A percentile compares a stretch with the other conserved stretches of the same genome.
Conservation (phyloP, 2,113 vertebrate genomes). For the Engraulis encrasicolus region DNA sequence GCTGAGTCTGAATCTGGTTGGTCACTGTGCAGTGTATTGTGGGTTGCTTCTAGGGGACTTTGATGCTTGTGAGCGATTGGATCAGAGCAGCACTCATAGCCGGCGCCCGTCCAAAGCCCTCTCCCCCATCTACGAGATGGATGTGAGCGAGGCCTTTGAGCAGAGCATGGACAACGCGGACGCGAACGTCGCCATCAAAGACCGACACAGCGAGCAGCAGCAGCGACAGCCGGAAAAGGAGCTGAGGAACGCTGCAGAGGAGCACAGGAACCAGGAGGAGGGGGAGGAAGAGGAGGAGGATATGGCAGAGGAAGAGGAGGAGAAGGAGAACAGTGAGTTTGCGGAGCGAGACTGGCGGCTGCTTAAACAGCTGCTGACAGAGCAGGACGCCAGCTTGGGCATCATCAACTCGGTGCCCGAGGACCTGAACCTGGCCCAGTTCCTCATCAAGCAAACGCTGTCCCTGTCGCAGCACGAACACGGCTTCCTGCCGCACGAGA, state of each 20-base stretch:
- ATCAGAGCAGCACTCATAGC: slow-evolving; percentile 94
- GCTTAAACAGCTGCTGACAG: slow-evolving; percentile 89
- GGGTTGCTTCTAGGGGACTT: slow-evolving; percentile 99
- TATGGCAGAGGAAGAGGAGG: slow-evolving; percentile 71
- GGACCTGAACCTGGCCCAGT: slow-evolving; percentile 97
- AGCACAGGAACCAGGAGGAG: slow-evolving; percentile 61
- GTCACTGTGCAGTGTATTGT: slow-evolving; percentile 99
- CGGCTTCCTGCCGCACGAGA: slow-evolving; percentile 83
- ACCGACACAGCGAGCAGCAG: background rate
- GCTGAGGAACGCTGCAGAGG: too few relatives aligned
- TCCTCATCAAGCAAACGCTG: slow-evolving; percentile 97
- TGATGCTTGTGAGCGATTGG: slow-evolving; percentile 97
- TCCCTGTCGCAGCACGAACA: slow-evolving; percentile 87
- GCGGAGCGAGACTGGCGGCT: slow-evolving; percentile 94
- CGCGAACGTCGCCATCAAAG: background rate
- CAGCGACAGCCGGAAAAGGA: slow-evolving; percentile 62
- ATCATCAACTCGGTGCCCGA: slow-evolving; percentile 93
- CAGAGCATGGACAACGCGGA: slow-evolving; percentile 78
- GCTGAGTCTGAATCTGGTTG: slow-evolving; percentile 76
- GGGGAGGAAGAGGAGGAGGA: slow-evolving; percentile 68
- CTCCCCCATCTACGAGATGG: slow-evolving; percentile 97
- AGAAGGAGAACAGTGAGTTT: slow-evolving; percentile 75
- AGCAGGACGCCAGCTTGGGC: slow-evolving; percentile 89
- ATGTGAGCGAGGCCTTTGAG: slow-evolving; percentile 87
- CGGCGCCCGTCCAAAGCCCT: slow-evolving; percentile 93